These are phyloP conservation scores for Globodera rostochiensis DNA, from an alignment of 1,140 invertebrate species.

Conservation along the genomic window DNA sequence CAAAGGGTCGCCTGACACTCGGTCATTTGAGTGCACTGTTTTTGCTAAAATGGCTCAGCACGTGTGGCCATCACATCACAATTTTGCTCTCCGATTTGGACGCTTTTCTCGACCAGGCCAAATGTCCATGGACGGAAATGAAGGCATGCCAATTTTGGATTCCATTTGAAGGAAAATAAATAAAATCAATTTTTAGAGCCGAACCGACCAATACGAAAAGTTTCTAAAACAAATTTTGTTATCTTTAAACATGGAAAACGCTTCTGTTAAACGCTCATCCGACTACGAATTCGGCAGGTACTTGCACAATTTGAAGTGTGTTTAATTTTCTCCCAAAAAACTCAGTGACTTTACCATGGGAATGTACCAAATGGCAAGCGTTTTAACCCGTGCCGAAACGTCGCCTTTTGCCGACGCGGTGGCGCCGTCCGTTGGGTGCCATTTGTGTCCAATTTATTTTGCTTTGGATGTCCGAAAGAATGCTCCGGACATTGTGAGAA, in stretches of 20 bases:
- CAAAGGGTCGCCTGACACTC: constrained; percentile 59
- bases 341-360: constrained; percentile 87
- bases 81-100: constrained; percentile 96
- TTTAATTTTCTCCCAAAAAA: constrained; percentile 24
- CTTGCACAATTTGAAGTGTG: constrained; percentile 9
- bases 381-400: constrained; percentile 92
- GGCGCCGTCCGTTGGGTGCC: constrained; percentile 77
- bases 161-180: not conserved
- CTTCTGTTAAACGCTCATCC: constrained; percentile 90
- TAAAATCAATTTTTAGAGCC: constrained; percentile 63
- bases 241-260: constrained; percentile 88
- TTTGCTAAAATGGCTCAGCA: constrained; percentile 34
- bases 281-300: constrained; percentile 86
- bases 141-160: constrained; percentile 64
- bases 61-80: constrained; percentile 73
- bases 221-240: constrained; percentile 89
- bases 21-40: constrained; percentile 53
- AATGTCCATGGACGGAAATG: constrained; percentile 95
- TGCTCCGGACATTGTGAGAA: constrained; percentile 68
- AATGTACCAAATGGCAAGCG: constrained; percentile 85
- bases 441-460: constrained; percentile 87
- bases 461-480: constrained; percentile 83
- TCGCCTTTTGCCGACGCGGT: constrained; percentile 94
- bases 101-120: constrained; percentile 98
- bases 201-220: constrained; percentile 89